phyloP scores from a whole-genome alignment of 2,888 invertebrate genomes.

The Melipona beecheii region DNA sequence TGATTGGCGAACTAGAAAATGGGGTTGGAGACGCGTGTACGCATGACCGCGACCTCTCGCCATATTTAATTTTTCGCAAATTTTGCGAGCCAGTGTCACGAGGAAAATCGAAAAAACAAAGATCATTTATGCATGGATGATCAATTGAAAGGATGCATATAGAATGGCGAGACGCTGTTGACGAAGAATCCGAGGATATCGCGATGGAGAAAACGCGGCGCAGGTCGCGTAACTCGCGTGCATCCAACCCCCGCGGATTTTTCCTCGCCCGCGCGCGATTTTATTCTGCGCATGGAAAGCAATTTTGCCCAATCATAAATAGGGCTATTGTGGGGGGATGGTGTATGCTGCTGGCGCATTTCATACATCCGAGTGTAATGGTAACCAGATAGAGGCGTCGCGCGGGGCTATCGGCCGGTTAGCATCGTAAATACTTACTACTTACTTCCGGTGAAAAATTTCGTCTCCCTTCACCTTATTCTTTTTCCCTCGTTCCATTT shows the following conservation, averaged over 20 bases:
- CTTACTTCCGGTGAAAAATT: conserved; percentile 66
- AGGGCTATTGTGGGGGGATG: conserved; percentile 84
- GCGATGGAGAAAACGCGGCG: conserved; percentile 21
- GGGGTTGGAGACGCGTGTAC: conserved; percentile 58
- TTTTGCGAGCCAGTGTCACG: conserved; percentile 66
- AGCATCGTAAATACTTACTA: conserved; percentile 81
- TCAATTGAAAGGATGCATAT: not conserved
- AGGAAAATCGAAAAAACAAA: conserved; percentile 58
- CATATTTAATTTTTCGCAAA: conserved; percentile 82
- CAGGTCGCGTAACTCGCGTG: conserved; percentile 42
- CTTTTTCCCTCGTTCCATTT: conserved; percentile 22
- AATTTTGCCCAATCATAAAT: conserved; percentile 85
- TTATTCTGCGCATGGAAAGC: conserved; percentile 85
- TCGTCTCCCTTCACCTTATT: conserved; percentile 26
- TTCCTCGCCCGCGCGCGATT: conserved; percentile 82
- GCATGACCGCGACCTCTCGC: conserved; percentile 78
- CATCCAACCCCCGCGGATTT: conserved; percentile 79
- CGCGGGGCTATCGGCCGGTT: conserved; percentile 83
- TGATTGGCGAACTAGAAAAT: conserved; percentile 59
- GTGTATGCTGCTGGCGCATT: conserved; percentile 82
- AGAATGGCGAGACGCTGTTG: not conserved
- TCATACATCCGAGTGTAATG: conserved; percentile 84
- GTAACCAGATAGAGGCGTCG: conserved; percentile 84
- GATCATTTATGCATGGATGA: not conserved
- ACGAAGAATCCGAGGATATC: not conserved